Evolutionary conservation across 1,140 invertebrate genomes (phyloP), one percentile per base, ranked within the genome.

Genomic region (Drosophila nigrodunni): DNA sequence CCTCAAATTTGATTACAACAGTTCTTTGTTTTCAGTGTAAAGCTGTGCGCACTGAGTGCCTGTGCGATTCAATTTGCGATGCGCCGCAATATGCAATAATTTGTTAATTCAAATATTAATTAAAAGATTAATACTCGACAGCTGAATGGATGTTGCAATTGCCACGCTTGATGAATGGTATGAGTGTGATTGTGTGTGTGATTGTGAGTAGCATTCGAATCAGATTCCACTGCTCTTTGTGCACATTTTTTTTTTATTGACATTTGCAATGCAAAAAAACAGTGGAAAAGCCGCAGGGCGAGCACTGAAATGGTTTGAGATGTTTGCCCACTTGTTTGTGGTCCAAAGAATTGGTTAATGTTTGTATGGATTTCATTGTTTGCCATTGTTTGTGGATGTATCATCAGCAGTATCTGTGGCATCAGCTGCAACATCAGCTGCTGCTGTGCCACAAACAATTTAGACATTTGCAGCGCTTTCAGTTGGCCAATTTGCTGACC

Each of bases 61-160:
- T 43, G 8, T 67, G 54, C 58, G 50, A 71, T 65, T 71, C 69
- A 64, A 71, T 71, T 71, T 71, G 72, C 44, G 73, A 77, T 77
- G 77, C 74, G 50, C 54, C 35, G 61, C 66, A 60, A 57, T 66
- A 15, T 75, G 78, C 68, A 89, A 88, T 83, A 80, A 81, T 87
- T 86, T 80, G 77, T 69, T 74, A 89, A 81, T 72, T 78, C 86
- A 89, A 89, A 89, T 85, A 90, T 85, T 90, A 89, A 89, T 90
- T 85, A 89, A 88, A 89, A 88, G 80, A 89, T 89, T 90, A 89
- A 65, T 64, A 62, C 70, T 8, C 41, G 49, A 70, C 66, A 69
- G 64, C 15, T 67, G 62, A 49, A 59, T 71, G 67, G 49, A 82
- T 79, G 75, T 87, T 86, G 82, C 82, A 87, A 87, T 82, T 71